Evolutionary conservation across 2,113 vertebrate species (phyloP), one percentile per base, ranked within the genome.

Genomic region (Donacobius atricapilla): DNA sequence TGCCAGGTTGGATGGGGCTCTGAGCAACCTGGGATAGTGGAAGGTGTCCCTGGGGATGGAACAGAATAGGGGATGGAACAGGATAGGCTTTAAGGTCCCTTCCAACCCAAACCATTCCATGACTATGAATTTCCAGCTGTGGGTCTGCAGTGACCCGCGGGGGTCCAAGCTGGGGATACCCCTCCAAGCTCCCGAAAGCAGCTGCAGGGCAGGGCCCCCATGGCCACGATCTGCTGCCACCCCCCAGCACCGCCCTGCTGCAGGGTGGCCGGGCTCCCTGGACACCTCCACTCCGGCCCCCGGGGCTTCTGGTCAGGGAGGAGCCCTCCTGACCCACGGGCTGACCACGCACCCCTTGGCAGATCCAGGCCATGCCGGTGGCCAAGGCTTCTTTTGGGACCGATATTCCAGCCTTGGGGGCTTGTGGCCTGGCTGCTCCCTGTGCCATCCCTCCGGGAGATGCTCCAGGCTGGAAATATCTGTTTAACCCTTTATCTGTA

Each of bases 141-240:
- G 72, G 35, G 14, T 61, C 9, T 48, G 65, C 58, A 35, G n/a
- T 0, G 0, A 12, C 20, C 22, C 37, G 31, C 5, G 0, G 8
- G 42, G 27, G 1, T 20, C 42, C 12, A 24, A 57, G 57, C 40
- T 54, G 51, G 28, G 40, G 45, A 64, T 14, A 10, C 27, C 18
- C 13, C 15, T 33, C 11, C 1, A 24, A 35, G 21, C 31, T 11
- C n/a, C 47, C 9, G 6, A 18, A 40, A 54, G 6, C 6, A 10
- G 5, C n/a, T 23, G 10, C 54, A 61, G 87, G 53, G n/a, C 30
- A 72, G 37, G 45, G n/a, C 44, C 35, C 33, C 47, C 54, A 33
- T 1, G 35, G 30, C 54, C 79, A 54, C 2, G 0, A 33, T 23
- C 40, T 48, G 21, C 35, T 23, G 70, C 14, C 61, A 40, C 6